These are phyloP conservation scores for Propithecus coquereli DNA, from an alignment of 2,113 vertebrate genomes.

Conservation along the genomic window DNA sequence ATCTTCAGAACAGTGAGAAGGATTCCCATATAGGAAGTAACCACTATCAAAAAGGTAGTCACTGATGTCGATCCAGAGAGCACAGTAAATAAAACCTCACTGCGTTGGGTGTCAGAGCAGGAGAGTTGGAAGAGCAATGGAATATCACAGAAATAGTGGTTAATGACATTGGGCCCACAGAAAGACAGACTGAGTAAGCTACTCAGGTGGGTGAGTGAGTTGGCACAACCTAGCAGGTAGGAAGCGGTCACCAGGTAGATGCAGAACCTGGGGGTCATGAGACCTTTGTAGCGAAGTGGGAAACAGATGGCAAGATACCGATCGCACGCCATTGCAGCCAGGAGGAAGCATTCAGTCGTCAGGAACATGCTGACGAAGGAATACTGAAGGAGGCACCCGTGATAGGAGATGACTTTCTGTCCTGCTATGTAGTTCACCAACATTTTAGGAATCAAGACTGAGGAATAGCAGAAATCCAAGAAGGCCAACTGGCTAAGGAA, in stretches of 20 bases:
- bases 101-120: constrained; percentile 39
- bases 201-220: constrained; percentile 44
- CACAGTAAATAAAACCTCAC: constrained; percentile 30
- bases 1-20: constrained; percentile 49
- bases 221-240: constrained; percentile 22
- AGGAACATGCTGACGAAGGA: constrained; percentile 24
- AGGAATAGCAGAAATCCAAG: constrained; percentile 66
- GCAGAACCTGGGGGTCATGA: background rate
- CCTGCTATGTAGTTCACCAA: background rate
- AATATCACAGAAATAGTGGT: constrained; percentile 74
- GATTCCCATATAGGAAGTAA: constrained; percentile 56
- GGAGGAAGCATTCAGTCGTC: constrained; percentile 53
- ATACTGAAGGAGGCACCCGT: background rate
- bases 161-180: constrained; percentile 62
- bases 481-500: constrained; percentile 62
- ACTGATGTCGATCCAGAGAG: constrained; percentile 34
- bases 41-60: constrained; percentile 49
- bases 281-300: constrained; percentile 1
- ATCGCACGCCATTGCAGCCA: constrained; percentile 66
- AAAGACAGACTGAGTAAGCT: constrained; percentile 57
- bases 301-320: background rate
- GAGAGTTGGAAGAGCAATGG: constrained; percentile 62
- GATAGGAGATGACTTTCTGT: constrained; percentile 42
- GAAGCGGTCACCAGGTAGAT: background rate
- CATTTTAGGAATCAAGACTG: constrained; percentile 51